Percentiles rank a stretch among this genome's conserved stretches.
These are phyloP conservation scores for Coregonus suidteri DNA, from an alignment of 2,797 vertebrate species.

Conservation along the genomic window DNA sequence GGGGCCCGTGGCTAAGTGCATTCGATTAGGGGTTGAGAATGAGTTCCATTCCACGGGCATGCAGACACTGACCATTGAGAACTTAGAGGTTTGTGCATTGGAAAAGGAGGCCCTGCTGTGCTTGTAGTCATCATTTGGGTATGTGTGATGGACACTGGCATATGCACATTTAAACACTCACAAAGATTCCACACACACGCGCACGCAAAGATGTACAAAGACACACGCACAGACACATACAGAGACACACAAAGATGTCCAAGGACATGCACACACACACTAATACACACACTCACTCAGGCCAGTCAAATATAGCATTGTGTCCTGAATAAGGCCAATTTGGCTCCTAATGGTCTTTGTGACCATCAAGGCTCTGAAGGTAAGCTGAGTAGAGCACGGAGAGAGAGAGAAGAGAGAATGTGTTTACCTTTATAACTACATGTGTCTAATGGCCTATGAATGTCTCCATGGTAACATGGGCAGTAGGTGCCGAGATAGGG, in stretches of 20 bases:
- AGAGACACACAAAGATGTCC: too few species aligned
- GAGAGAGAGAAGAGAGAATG: constrained; percentile 1
- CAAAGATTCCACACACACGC: constrained; percentile 31
- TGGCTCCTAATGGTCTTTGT: constrained; percentile 70
- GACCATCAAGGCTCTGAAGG: constrained; percentile 65
- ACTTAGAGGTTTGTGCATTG: constrained; percentile 25
- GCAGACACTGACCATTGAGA: constrained; percentile 11
- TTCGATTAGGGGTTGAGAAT: constrained; percentile 51
- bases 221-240: background rate
- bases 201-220: background rate
- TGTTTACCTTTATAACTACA: constrained; percentile 71
- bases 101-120: constrained; percentile 55
- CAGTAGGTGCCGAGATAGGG: constrained; percentile 44
- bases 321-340: constrained; percentile 73
- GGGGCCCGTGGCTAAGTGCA: constrained; percentile 52
- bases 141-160: constrained; percentile 58
- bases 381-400: constrained; percentile 54
- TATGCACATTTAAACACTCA: constrained; percentile 34
- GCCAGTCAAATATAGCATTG: constrained; percentile 62
- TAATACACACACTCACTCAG: constrained; percentile 23
- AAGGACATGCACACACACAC: too few species aligned
- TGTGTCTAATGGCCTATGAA: constrained; percentile 78
- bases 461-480: constrained; percentile 76
- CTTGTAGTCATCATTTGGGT: constrained; percentile 53
- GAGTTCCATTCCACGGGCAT: background rate